phyloP scores from a whole-genome alignment of 2,888 invertebrate species.

The Heliconius erato region DNA sequence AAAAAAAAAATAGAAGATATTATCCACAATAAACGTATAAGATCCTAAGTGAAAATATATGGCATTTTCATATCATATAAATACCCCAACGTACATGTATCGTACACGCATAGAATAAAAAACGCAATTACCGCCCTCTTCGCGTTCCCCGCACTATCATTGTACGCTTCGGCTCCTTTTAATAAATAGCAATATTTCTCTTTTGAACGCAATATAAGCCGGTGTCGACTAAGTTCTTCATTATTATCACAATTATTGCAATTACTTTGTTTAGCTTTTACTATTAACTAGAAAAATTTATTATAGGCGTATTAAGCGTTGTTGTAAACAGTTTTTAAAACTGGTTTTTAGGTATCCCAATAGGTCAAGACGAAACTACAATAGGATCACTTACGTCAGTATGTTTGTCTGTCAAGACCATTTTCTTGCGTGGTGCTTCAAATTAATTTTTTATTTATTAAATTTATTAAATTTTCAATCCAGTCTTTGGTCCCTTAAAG shows the following conservation, averaged over 20 bases:
- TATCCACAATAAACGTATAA: background rate
- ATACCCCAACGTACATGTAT: background rate
- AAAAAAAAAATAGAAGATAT: background rate
- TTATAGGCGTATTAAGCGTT: background rate
- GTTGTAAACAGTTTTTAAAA: background rate
- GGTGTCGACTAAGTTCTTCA: constrained; percentile 62
- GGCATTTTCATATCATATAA: constrained; percentile 2
- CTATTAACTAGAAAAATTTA: background rate
- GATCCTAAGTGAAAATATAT: background rate
- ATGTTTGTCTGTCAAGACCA: no score
- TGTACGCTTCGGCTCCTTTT: constrained; percentile 66
- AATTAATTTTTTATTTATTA: no score
- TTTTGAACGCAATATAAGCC: constrained; percentile 61
- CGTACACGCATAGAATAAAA: constrained; percentile 19
- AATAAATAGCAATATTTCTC: constrained; percentile 74
- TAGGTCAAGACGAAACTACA: no score
- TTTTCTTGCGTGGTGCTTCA: no score
- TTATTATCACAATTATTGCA: constrained; percentile 67
- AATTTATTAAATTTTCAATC: no score
- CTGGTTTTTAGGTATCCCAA: no score
- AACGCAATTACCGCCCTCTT: constrained; percentile 38
- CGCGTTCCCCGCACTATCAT: constrained; percentile 40
- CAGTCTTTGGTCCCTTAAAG: no score
- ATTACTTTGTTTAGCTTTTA: constrained; percentile 53
- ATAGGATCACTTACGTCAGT: no score